Evolutionary conservation across 2,113 vertebrate species (phyloP).

Genomic region (Pelecanus crispus): DNA sequence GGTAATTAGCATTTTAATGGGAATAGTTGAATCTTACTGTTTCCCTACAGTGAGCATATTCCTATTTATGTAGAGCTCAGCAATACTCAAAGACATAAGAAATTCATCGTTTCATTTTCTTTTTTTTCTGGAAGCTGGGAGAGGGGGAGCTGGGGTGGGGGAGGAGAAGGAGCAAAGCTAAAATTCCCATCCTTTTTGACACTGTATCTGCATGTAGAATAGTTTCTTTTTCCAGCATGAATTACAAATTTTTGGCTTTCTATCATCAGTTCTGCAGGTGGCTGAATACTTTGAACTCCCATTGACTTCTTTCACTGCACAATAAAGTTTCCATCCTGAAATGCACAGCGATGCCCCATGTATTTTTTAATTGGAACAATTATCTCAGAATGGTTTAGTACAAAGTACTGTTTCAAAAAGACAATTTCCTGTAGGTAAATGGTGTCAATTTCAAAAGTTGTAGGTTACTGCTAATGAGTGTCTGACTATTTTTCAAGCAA

Average conservation of each 20-base stretch:
- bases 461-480: conserved; percentile 33
- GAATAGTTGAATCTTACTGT: conserved; percentile 26
- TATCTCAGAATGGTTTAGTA: conserved; percentile 34
- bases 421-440: conserved; percentile 54
- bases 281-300: conserved; percentile 42
- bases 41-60: conserved; percentile 15
- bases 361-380: conserved; percentile 59
- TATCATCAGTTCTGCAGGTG: conserved; percentile 40
- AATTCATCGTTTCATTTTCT: background rate
- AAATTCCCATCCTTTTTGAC: background rate
- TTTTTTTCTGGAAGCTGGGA: background rate
- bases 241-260: conserved; percentile 30
- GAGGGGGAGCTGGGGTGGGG: background rate
- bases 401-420: conserved; percentile 23
- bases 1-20: conserved; percentile 58
- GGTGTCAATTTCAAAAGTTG: conserved; percentile 41
- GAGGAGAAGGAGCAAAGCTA: background rate
- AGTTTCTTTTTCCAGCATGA: background rate
- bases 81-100: conserved; percentile 27
- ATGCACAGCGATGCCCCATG: conserved; percentile 18
- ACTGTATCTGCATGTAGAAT: background rate
- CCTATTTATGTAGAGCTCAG: conserved; percentile 35
- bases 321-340: conserved; percentile 36
- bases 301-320: conserved; percentile 35
- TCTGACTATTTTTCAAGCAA: conserved; percentile 51